Evolutionary conservation across 2,113 vertebrate genomes (phyloP).

Genomic region (Oreotrochilus melanogaster): DNA sequence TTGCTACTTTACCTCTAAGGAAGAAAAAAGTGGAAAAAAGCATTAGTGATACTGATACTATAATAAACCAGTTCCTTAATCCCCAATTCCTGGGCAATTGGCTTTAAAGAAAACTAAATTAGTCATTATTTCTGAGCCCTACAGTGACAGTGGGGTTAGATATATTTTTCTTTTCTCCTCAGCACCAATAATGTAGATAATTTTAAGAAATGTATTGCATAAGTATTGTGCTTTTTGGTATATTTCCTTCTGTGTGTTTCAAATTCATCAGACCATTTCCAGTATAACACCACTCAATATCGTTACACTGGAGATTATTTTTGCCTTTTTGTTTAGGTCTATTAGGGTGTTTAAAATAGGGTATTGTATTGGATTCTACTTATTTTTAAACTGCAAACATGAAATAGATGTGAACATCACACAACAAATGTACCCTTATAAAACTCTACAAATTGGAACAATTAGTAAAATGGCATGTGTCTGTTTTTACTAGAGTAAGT

Average conservation of each 20-base stretch:
- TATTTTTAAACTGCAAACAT: constrained; percentile 17
- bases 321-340: not conserved
- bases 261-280: not conserved
- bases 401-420: constrained; percentile 6
- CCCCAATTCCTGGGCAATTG: not conserved
- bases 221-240: not conserved
- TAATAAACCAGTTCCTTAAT: not conserved
- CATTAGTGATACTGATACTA: not conserved
- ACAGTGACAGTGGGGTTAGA: not conserved
- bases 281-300: not conserved
- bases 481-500: not conserved
- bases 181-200: not conserved
- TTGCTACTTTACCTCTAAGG: not conserved
- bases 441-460: constrained; percentile 5
- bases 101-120: not conserved
- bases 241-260: not conserved
- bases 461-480: not conserved
- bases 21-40: not conserved
- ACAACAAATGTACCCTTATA: not conserved
- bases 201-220: not conserved
- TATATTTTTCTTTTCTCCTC: not conserved
- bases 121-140: not conserved
- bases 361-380: not conserved
- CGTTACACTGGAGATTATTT: not conserved
- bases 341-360: not conserved